Evolutionary conservation across 2,797 vertebrate genomes (phyloP), one percentile per base, ranked within the genome.

Genomic region (Sebastiscus tertius): DNA sequence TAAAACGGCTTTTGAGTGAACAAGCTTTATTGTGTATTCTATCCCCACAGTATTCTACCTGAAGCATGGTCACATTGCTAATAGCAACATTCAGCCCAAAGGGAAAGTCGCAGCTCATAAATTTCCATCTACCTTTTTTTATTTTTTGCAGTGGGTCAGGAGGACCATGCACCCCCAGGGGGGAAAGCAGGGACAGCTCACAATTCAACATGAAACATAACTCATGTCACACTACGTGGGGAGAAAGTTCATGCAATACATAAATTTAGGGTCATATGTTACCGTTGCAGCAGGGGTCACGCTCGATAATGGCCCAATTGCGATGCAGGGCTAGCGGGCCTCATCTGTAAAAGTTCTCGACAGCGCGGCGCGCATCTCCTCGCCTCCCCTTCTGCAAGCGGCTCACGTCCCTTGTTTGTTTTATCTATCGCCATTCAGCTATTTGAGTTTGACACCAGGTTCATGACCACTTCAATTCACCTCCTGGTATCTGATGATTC

Each of bases 391-490:
- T 91, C 75, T 86, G 92, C 82, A 92, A 79, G 85, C 93, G 7
- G 64, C 61, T 42, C 92, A 93, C 93, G 91, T 90, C 54, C 79
- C 88, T 85, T 93, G 88, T 92, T 93, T 93, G 88, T 92, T 93
- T 93, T 95, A 94, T 95, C 92, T 93, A 84, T 92, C 78, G 84
- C 89, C 89, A 87, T 94, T 93, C 92, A 91, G 93, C 91, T 88
- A 91, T 94, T 94, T 90, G 91, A 92, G 87, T 92, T 91, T 93
- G 93, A 94, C 94, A 92, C 85, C 55, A 77, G 93, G 93, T 94
- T 94, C 92, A 92, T 89, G 93, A 95, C 92, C 91, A 91, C 92
- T 94, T 91, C 93, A 93, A 85, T 93, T 94, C 92, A 90, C 89
- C 90, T 93, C 91, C 71, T 34, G 73, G 75, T 94, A 94, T 94